Percentiles rank a stretch among this genome's conserved stretches.
Evolutionary conservation across 2,113 vertebrate species (phyloP).

Genomic region (Anguilla japonica): DNA sequence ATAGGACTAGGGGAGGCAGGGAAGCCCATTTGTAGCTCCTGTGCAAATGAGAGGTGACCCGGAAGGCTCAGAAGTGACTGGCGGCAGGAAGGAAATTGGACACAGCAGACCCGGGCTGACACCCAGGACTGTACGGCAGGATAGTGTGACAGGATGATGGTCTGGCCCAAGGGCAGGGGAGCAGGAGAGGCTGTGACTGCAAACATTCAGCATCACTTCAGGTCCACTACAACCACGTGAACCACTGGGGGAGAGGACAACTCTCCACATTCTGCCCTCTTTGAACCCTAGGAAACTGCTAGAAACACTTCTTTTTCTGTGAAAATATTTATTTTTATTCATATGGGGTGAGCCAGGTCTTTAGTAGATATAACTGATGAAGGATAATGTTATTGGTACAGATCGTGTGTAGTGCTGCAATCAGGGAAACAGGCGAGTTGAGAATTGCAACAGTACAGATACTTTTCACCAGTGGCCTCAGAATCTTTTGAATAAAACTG

Average conservation of each 20-base stretch:
- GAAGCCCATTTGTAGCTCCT: neutral
- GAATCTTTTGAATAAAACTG: too few relatives aligned
- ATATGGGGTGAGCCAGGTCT: too few relatives aligned
- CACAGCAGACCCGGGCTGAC: neutral
- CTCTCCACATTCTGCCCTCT: too few relatives aligned
- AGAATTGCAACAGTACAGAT: too few relatives aligned
- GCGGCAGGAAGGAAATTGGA: slow-evolving; percentile 4
- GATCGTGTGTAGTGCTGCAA: too few relatives aligned
- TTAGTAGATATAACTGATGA: too few relatives aligned
- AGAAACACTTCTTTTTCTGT: too few relatives aligned
- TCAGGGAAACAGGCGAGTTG: too few relatives aligned
- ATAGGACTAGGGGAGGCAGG: neutral
- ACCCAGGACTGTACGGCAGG: neutral
- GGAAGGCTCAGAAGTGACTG: slow-evolving; percentile 15
- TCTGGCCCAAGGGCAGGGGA: slow-evolving; percentile 8
- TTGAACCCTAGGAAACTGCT: too few relatives aligned
- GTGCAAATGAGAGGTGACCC: slow-evolving; percentile 18
- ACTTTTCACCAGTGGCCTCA: too few relatives aligned
- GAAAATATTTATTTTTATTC: too few relatives aligned
- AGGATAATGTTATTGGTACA: too few relatives aligned
- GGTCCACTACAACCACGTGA: neutral
- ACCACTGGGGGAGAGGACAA: neutral
- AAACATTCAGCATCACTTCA: neutral
- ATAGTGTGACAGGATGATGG: slow-evolving; percentile 18
- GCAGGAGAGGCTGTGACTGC: neutral